Base-by-base conservation (phyloP, 1,140 invertebrate species). In the Drosophila novamexicana region DNA sequence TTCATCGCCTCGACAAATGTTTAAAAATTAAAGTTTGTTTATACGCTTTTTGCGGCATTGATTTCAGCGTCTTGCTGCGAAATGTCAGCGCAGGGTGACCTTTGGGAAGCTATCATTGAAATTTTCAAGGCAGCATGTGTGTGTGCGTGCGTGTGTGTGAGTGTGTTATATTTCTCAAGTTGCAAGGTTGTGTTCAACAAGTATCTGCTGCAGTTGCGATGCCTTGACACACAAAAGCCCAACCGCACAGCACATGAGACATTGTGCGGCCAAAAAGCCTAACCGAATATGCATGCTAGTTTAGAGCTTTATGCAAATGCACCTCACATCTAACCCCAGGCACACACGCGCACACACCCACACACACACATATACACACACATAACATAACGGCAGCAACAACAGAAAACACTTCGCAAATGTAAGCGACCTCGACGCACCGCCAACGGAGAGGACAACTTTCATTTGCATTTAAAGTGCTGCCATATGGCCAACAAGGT, bases 381-480 rank as follows among this genome's bases (percentile, higher is more conserved):
- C 32, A 22, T 10, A 56, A 16, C 45, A 56, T 36, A 52, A 71
- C 47, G 40, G n/a, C 40, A 58, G 5, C 49, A 58, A 71, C 52
- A 65, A 62, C 63, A 76, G 45, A 66, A 76, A 66, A 66, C 80
- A 88, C 74, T 88, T 89, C 72, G 79, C 63, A 63, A 89, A 89
- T 77, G 84, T 80, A 75, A 65, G 74, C 71, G 84, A 89, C 84
- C 84, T 89, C 84, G 84, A 85, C 82, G 82, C 81, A 84, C 81
- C 64, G 70, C 77, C 82, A 77, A 52, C 75, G 63, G 56, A 76
- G 78, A 76, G 79, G 64, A 88, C 65, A 71, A 83, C 83, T 86
- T 86, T 86, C 83, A 86, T 88, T 88, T 88, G 80, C 84, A 88
- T 88, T 89, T 89, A 89, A 88, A 88, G 84, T 88, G 84, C 68